Evolutionary conservation across 1,140 invertebrate species (phyloP), one percentile per base, ranked within the genome.

Genomic region (Cydia splendana): DNA sequence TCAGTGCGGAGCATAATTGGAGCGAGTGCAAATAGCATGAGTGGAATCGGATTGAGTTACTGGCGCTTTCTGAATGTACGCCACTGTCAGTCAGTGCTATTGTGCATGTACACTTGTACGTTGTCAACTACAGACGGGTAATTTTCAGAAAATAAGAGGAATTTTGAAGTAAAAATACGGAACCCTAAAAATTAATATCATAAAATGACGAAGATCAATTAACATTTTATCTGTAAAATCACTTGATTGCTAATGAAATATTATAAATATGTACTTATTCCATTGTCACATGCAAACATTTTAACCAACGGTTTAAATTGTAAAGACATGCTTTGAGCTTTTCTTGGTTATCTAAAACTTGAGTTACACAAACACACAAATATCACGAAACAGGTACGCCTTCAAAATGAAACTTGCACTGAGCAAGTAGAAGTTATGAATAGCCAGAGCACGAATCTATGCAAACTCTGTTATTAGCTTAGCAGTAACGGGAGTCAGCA

Each of bases 1-100:
- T 91, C 90, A 92, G 90, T 91, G 91, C 87, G 86, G 88, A 86
- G 84, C 85, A 83, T 90, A 91, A 92, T 91, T 92, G 91, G 87
- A 90, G 88, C 81, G 84, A 89, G 88, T 88, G 88, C 89, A 91
- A 92, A 92, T 92, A 91, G 89, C 87, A 84, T 83, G 82, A 89
- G 87, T 88, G 89, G 87, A 90, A 91, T 90, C 86, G 82, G 85
- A 91, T 91, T 84, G 85, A 91, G 88, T 91, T 92, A 92, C 88
- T 88, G 82, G 85, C 81, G 84, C 84, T 87, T 85, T 85, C 82
- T 82, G 82, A 89, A 81, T 85, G 84, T 84, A 85, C 83, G 85
- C 80, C 82, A 82, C 74, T 82, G 78, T 76, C 83, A 79, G 78
- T 65, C 76, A 9, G 13, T 75, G 71, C 48, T 13, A 53, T 48